Conservation (phyloP, 53 echinoderm and acorn worm genomes). For the Actinopyga echinites region DNA sequence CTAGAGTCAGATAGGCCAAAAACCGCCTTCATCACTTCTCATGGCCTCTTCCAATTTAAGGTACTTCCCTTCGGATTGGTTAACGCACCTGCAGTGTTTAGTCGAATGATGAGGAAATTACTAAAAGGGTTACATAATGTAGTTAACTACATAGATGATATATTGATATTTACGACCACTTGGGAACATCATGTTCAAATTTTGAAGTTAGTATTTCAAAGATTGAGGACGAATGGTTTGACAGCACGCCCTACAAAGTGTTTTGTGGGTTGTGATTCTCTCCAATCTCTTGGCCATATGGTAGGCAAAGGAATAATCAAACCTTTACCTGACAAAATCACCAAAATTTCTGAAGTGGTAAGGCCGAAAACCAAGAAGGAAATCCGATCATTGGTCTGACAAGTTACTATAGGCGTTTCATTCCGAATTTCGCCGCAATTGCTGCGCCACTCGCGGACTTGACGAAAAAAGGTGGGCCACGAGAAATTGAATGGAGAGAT, state of each 20-base stretch:
- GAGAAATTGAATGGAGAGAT: not conserved
- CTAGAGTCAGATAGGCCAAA: conserved; percentile 4
- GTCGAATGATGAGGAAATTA: conserved; percentile 51
- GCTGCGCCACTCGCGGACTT: not conserved
- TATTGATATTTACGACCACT: conserved; percentile 50
- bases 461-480: not conserved
- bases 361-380: not conserved
- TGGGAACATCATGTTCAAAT: conserved; percentile 54
- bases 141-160: conserved; percentile 62
- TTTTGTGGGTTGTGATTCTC: not conserved
- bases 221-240: conserved; percentile 35
- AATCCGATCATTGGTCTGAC: not conserved
- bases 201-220: conserved; percentile 19
- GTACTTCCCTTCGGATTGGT: conserved; percentile 31
- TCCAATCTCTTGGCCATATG: not conserved
- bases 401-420: not conserved
- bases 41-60: conserved; percentile 36
- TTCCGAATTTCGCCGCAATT: not conserved
- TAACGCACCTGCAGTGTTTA: conserved; percentile 42
- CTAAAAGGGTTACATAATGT: conserved; percentile 39
- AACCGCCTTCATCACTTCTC: conserved; percentile 39
- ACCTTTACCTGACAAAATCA: not conserved
- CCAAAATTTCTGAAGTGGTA: not conserved
- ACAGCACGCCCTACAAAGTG: conserved; percentile 67
- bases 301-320: not conserved